A percentile compares a stretch with the other conserved stretches of the same genome.
These are phyloP conservation scores for Lepeophtheirus salmonis DNA, from an alignment of 1,140 invertebrate genomes.

Conservation along the genomic window DNA sequence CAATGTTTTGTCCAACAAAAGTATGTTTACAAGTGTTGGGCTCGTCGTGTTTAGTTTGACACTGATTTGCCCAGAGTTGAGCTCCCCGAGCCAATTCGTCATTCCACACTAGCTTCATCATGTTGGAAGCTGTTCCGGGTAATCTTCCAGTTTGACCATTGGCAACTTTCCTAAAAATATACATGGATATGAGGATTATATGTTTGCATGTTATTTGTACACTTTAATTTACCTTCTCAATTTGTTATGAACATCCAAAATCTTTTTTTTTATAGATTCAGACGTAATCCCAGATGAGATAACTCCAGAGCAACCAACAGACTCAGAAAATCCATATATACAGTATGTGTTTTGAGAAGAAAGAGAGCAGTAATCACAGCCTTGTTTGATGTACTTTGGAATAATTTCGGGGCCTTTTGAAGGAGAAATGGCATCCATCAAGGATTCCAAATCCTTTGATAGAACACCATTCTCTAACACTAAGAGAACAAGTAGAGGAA, in stretches of 20 bases:
- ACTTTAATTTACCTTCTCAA: background rate
- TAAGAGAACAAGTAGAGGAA: no score
- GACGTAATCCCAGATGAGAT: background rate
- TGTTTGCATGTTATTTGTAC: background rate
- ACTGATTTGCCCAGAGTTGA: conserved; percentile 19
- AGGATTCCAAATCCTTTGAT: background rate
- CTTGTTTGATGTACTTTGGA: background rate
- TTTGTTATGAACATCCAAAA: background rate
- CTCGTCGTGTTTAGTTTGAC: conserved; percentile 19
- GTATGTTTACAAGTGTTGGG: conserved; percentile 16
- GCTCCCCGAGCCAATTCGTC: conserved; percentile 19
- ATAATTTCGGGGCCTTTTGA: background rate
- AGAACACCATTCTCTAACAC: no score
- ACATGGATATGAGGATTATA: background rate
- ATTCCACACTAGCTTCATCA: conserved; percentile 20
- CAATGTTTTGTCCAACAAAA: conserved; percentile 20
- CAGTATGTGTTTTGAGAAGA: background rate
- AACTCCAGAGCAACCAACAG: background rate
- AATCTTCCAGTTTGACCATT: conserved; percentile 10
- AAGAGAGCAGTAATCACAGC: background rate
- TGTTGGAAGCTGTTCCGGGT: conserved; percentile 16
- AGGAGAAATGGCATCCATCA: background rate
- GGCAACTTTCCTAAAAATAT: conserved; percentile 6
- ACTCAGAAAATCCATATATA: background rate
- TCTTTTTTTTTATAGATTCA: background rate